Evolutionary conservation across 1,140 invertebrate species (phyloP).

Genomic region (Wasmannia auropunctata): DNA sequence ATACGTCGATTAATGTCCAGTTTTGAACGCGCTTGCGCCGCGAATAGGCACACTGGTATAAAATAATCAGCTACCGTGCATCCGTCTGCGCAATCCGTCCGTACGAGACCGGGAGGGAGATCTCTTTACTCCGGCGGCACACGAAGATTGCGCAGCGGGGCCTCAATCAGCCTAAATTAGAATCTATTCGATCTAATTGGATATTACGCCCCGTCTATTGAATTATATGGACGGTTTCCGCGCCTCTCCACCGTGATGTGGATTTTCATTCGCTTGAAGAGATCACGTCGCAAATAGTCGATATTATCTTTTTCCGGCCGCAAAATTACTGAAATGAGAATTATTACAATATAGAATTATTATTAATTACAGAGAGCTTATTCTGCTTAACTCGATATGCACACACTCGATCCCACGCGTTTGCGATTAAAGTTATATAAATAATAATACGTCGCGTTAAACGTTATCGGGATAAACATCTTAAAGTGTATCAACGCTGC

Average conservation of each 20-base stretch:
- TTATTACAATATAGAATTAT: no score
- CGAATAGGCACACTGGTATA: constrained; percentile 63
- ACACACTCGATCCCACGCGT: no score
- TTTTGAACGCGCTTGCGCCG: constrained; percentile 7
- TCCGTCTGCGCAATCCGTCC: constrained; percentile 11
- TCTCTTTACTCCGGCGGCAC: constrained; percentile 72
- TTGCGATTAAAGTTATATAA: neutral
- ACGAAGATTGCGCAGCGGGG: constrained; percentile 70
- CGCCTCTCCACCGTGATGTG: neutral
- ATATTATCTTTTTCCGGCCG: neutral
- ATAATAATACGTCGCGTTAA: neutral
- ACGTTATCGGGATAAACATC: neutral
- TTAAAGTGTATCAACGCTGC: neutral
- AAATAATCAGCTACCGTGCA: constrained; percentile 78
- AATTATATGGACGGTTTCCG: constrained; percentile 71
- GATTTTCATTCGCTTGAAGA: constrained; percentile 24
- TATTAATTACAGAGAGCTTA: no score
- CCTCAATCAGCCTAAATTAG: constrained; percentile 81
- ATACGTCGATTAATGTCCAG: constrained; percentile 39
- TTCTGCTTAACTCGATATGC: neutral
- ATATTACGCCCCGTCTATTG: constrained; percentile 77
- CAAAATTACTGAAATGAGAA: neutral
- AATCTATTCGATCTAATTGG: constrained; percentile 82
- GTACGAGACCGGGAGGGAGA: constrained; percentile 45
- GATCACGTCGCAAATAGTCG: neutral